Base-by-base conservation (phyloP, 2,888 invertebrate genomes). In the Epirrita christyi region DNA sequence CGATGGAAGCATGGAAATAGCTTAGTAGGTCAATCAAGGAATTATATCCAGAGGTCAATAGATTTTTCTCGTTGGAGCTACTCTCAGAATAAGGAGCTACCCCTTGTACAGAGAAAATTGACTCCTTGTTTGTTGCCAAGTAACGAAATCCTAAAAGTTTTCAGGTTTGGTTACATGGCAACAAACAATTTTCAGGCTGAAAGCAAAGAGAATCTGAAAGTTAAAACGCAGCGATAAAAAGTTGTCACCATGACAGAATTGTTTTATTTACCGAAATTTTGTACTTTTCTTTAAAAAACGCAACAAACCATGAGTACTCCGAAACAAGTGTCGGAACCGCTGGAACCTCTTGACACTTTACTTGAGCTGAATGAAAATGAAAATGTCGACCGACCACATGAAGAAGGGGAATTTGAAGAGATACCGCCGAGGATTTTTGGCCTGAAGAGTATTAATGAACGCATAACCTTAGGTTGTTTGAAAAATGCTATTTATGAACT, bases 401-500 rank as follows among this genome's bases (percentile, higher is more conserved):
- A 88, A 71, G 81, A 80, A 67, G 72, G 72, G 0, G 75, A 78
- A 27, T 80, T 80, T 60, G 78, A 80, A 48, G 91, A 92, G 75
- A 81, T 85, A 43, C 61, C 84, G 0, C 83, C 92, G 0, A 83
- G 70, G 72, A 85, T 92, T 59, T 90, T 91, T 66, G 72, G 83
- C 8, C 54, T 82, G 8, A 86, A 79, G 71, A 73, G 80, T 38
- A 59, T 88, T 21, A 55, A 64, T n/a, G 89, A 87, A 13, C 79
- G 81, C 0, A 73, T 94, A 46, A 93, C 93, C 0, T 70, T 88
- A 53, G 86, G 93, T 42, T 88, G 92, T n/a, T 76, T 95, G 55
- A 93, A 93, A 60, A 92, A 93, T 78, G 93, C 94, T 3, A 93
- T 93, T 41, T 93, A 93, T 64, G 93, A 93, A 74, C 81, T 94